Evolutionary conservation across 2,113 vertebrate species (phyloP).

Genomic region (Colinus virginianus): DNA sequence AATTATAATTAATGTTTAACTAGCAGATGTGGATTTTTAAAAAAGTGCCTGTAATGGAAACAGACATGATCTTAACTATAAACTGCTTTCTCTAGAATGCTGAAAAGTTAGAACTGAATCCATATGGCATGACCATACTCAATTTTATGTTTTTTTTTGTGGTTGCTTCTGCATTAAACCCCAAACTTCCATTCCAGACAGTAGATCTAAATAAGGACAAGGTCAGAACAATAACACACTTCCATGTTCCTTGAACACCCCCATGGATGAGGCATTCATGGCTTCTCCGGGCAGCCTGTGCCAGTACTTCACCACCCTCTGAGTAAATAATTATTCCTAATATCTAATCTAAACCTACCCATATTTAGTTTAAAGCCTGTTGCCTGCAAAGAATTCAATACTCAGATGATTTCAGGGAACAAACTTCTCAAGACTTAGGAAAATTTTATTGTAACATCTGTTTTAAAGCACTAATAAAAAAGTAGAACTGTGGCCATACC

Average conservation of each 20-base stretch:
- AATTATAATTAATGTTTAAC: slow-evolving; percentile 18
- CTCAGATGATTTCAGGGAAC: not conserved
- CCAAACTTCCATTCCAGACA: not conserved
- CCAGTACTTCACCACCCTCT: not conserved
- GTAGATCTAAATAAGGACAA: slow-evolving; percentile 7
- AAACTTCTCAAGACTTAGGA: not conserved
- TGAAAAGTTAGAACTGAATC: slow-evolving; percentile 27
- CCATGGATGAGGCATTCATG: not conserved
- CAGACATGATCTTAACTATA: not conserved
- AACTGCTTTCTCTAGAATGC: not conserved
- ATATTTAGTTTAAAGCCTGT: not conserved
- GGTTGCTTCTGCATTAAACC: not conserved
- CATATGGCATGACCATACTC: not conserved
- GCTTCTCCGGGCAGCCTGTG: not conserved
- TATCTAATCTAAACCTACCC: not conserved
- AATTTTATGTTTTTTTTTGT: not conserved
- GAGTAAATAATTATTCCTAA: not conserved
- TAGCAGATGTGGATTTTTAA: not conserved
- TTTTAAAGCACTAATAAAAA: not conserved
- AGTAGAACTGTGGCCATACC: not conserved
- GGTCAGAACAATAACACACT: not conserved
- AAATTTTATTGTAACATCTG: not conserved
- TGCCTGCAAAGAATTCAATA: not conserved
- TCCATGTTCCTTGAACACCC: not conserved
- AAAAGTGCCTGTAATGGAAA: not conserved